Percentiles rank a stretch among this genome's conserved stretches.
Evolutionary conservation across 2,888 invertebrate species (phyloP).

Genomic region (Ectropis crepuscularia): DNA sequence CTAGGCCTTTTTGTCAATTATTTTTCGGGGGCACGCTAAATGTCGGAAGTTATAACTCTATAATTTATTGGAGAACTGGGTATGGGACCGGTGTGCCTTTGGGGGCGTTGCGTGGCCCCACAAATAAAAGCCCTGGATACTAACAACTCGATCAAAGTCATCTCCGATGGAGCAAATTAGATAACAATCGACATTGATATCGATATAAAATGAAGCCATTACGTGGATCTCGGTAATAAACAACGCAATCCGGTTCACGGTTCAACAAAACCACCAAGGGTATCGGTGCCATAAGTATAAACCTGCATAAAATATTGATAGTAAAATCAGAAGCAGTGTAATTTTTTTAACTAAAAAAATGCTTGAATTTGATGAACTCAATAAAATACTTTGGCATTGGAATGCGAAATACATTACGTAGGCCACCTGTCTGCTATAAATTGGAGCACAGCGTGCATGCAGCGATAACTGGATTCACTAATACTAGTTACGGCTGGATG

Average conservation of each 20-base stretch:
- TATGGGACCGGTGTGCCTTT: too few species aligned
- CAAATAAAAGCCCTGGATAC: too few species aligned
- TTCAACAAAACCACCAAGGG: constrained; percentile 10
- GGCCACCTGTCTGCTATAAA: not conserved
- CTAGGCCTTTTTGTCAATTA: too few species aligned
- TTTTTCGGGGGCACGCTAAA: too few species aligned
- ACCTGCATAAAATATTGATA: constrained; percentile 1
- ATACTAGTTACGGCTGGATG: constrained; percentile 11
- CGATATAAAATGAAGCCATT: not conserved
- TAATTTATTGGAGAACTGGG: too few species aligned
- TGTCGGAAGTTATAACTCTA: too few species aligned
- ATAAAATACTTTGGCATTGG: constrained; percentile 13
- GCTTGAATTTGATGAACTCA: constrained; percentile 9
- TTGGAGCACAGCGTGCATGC: not conserved
- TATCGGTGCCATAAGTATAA: not conserved
- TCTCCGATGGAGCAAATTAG: not conserved
- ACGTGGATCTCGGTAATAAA: constrained; percentile 1
- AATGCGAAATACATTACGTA: constrained; percentile 10
- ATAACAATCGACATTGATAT: not conserved
- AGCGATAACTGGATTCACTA: constrained; percentile 9
- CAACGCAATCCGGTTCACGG: constrained; percentile 14
- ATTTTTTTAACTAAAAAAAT: not conserved
- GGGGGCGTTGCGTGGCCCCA: too few species aligned
- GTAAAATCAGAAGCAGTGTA: not conserved
- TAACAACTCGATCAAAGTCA: not conserved